A percentile compares a stretch with the other conserved stretches of the same genome.
Evolutionary conservation across 2,888 invertebrate species (phyloP).

Genomic region (Muscina levida): DNA sequence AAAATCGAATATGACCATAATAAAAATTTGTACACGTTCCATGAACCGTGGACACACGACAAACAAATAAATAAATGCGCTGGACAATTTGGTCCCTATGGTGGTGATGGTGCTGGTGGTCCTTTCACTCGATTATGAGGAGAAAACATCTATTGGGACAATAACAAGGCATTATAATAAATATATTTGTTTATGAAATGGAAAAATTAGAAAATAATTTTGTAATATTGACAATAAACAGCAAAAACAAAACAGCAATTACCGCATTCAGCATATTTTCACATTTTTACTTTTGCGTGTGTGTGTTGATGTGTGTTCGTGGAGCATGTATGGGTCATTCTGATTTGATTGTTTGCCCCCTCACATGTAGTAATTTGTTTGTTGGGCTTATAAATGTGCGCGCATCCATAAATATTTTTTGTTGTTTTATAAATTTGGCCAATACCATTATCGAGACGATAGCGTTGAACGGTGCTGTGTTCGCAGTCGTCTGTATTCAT

Average conservation of each 20-base stretch:
- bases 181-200: slow-evolving; percentile 65
- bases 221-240: slow-evolving; percentile 61
- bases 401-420: slow-evolving; percentile 51
- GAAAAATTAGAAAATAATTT: slow-evolving; percentile 64
- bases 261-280: slow-evolving; percentile 68
- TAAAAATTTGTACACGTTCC: slow-evolving; percentile 59
- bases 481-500: neutral
- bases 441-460: slow-evolving; percentile 31
- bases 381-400: slow-evolving; percentile 16
- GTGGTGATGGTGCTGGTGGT: slow-evolving; percentile 19
- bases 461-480: no score
- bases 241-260: slow-evolving; percentile 64
- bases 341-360: neutral
- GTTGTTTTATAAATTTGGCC: slow-evolving; percentile 44
- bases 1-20: slow-evolving; percentile 56
- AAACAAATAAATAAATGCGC: slow-evolving; percentile 6
- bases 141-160: neutral
- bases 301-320: no score
- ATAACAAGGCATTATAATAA: slow-evolving; percentile 50
- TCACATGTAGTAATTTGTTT: neutral
- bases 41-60: neutral
- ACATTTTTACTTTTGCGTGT: slow-evolving; percentile 46
- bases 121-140: slow-evolving; percentile 12
- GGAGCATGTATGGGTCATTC: no score
- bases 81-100: neutral